Evolutionary conservation across 2,888 invertebrate genomes (phyloP), one percentile per base, ranked within the genome.

Genomic region (Heteropelma amictum): DNA sequence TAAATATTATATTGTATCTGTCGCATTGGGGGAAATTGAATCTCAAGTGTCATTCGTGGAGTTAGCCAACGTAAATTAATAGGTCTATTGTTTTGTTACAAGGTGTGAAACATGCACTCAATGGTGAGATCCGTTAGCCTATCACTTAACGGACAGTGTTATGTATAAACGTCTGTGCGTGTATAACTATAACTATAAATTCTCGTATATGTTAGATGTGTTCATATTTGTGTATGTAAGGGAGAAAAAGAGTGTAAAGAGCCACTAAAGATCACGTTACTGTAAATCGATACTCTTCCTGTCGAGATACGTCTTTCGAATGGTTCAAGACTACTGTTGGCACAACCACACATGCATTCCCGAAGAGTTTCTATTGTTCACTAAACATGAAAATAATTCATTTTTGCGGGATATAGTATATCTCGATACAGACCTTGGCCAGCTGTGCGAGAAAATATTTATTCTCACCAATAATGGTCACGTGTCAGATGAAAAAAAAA

Each of bases 231-330:
- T 47, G 28, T 53, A 60, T 26, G 12, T 14, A 26, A 42, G 56
- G 7, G 60, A 8, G 53, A 40, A 35, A 47, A 73, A 76, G 84
- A 63, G 49, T 40, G 53, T 12, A 40, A 65, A 47, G 40, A 83
- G 84, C 87, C 86, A 88, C 88, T 89, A 83, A 85, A 87, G 88
- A 88, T 89, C 88, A 82, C 81, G 84, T 89, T 89, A 89, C 89
- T 81, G 87, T 87, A 88, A 88, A 88, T 88, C 87, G 86, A 88
- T 86, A 85, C 80, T 60, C 80, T 82, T 83, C 82, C 83, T 80
- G 80, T 81, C 77, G 79, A 76, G 63, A 78, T 67, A 73, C 70
- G 75, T 71, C 70, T 19, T 71, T 71, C 56, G 38, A 68, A 58
- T 47, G 23, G 8, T 54, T 60, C 58, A 19, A 26, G 23, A 51